Evolutionary conservation across 2,797 vertebrate genomes (phyloP).

Genomic region (Delichon dasypus): DNA sequence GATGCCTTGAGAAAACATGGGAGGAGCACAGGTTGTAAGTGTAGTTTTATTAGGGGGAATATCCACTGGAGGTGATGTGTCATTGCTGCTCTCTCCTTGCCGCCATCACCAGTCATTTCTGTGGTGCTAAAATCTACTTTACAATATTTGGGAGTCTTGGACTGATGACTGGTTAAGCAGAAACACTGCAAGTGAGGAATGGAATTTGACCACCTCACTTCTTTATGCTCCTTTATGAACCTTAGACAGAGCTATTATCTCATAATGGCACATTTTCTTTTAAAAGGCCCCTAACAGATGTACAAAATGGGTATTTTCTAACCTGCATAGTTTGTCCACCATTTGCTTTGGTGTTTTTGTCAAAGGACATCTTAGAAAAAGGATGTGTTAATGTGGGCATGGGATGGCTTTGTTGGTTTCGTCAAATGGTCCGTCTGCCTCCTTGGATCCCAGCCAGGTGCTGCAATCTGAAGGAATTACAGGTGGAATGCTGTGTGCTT

Average conservation of each 20-base stretch:
- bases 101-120: constrained; percentile 7
- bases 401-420: background rate
- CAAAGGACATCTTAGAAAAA: background rate
- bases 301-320: background rate
- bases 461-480: background rate
- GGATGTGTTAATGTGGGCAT: background rate
- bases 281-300: constrained; percentile 4
- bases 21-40: background rate
- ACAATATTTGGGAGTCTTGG: background rate
- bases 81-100: constrained; percentile 11
- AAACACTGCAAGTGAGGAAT: constrained; percentile 9
- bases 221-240: constrained; percentile 55
- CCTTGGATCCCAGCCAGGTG: background rate
- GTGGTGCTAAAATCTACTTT: constrained; percentile 1
- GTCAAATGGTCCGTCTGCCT: background rate
- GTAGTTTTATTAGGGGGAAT: background rate
- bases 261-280: constrained; percentile 4
- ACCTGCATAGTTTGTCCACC: background rate
- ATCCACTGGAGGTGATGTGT: constrained; percentile 10
- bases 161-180: constrained; percentile 43
- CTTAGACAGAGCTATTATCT: constrained; percentile 33
- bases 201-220: constrained; percentile 25
- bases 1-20: background rate
- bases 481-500: background rate
- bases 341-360: background rate